Evolutionary conservation across 1,140 invertebrate genomes (phyloP).

Genomic region (Drosophila punjabiensis): DNA sequence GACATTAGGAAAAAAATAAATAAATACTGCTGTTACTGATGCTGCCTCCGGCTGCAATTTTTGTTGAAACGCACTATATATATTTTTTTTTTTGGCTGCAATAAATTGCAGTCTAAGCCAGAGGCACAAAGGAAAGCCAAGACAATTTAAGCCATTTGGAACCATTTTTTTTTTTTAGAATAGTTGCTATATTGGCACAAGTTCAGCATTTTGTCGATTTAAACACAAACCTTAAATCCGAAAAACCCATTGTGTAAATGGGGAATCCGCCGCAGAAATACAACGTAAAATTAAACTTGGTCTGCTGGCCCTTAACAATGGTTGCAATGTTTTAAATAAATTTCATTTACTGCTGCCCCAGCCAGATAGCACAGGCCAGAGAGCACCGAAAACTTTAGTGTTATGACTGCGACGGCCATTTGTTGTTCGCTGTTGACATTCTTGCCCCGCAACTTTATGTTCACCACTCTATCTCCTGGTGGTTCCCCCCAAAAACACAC

Average conservation of each 20-base stretch:
- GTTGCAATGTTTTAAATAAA: conserved; percentile 41
- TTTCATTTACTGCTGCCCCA: conserved; percentile 28
- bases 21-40: conserved; percentile 22
- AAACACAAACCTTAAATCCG: conserved; percentile 5
- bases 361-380: conserved; percentile 19
- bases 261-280: background rate
- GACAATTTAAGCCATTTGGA: conserved; percentile 2
- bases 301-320: background rate
- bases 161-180: conserved; percentile 8
- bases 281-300: conserved; percentile 13
- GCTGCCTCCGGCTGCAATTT: conserved; percentile 25
- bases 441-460: conserved; percentile 32
- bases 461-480: conserved; percentile 2
- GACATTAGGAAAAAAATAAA: conserved; percentile 33
- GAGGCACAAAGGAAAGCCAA: conserved; percentile 2
- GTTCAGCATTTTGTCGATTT: conserved; percentile 19
- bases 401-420: conserved; percentile 36
- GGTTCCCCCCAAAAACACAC: background rate
- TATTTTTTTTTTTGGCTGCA: conserved; percentile 2
- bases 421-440: conserved; percentile 31
- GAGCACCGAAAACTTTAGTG: conserved; percentile 31
- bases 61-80: conserved; percentile 9
- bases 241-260: background rate
- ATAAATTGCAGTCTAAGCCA: conserved; percentile 19
- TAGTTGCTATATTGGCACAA: conserved; percentile 19